Evolutionary conservation across 2,113 vertebrate species (phyloP).

Genomic region (Pao palembangensis): DNA sequence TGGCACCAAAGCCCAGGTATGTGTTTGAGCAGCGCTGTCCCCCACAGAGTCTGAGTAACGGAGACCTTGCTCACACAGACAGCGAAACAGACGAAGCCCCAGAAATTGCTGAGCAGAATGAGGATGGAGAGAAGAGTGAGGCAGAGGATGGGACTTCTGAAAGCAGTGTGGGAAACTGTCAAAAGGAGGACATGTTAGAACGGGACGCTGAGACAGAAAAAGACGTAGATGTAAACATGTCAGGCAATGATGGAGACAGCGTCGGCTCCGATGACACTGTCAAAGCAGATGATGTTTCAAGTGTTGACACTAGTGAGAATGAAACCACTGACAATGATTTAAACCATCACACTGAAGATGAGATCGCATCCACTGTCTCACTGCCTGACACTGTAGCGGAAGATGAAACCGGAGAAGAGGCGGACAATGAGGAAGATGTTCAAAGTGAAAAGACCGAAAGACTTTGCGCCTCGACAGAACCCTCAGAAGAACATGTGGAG

Average conservation of each 20-base stretch:
- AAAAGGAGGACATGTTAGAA: constrained; percentile 26
- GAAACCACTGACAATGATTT: constrained; percentile 59
- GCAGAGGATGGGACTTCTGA: constrained; percentile 34
- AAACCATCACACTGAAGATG: constrained; percentile 36
- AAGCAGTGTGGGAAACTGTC: constrained; percentile 14
- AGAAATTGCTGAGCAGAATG: constrained; percentile 49
- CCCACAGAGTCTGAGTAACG: constrained; percentile 77
- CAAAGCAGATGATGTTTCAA: constrained; percentile 50
- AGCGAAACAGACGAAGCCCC: constrained; percentile 55
- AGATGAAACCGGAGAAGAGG: constrained; percentile 36
- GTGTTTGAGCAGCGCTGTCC: constrained; percentile 48
- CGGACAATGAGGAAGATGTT: constrained; percentile 25
- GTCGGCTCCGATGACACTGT: constrained; percentile 56
- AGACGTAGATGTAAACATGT: constrained; percentile 26
- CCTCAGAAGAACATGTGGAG: constrained; percentile 38
- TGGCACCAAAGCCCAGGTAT: constrained; percentile 87
- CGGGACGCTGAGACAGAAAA: constrained; percentile 13
- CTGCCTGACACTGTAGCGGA: constrained; percentile 31
- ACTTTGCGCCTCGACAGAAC: constrained; percentile 13
- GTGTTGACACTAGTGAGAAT: constrained; percentile 49
- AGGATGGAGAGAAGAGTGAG: constrained; percentile 50
- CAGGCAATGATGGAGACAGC: constrained; percentile 52
- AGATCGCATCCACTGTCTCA: constrained; percentile 17
- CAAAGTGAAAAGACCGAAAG: constrained; percentile 39
- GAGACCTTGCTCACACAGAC: constrained; percentile 73